A percentile compares a stretch with the other conserved stretches of the same genome.
Conservation (phyloP, 2,888 invertebrate genomes). For the Diabrotica balteata region DNA sequence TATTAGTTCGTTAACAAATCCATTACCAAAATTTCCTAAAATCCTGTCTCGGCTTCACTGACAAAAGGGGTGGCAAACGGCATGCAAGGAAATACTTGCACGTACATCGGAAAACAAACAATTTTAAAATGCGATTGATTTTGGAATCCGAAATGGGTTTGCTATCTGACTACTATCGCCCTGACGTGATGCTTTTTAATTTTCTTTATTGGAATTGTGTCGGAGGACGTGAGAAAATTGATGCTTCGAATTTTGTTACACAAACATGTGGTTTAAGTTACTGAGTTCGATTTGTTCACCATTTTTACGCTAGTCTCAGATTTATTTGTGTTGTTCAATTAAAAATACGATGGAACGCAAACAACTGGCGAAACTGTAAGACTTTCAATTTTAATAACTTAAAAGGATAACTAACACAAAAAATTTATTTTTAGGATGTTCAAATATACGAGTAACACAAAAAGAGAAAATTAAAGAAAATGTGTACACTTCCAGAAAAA, state of each 20-base stretch:
- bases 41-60: constrained; percentile 15
- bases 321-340: no score
- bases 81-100: constrained; percentile 30
- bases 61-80: constrained; percentile 24
- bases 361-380: no score
- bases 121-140: constrained; percentile 39
- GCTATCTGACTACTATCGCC: constrained; percentile 22
- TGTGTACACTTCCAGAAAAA: no score
- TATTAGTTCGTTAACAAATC: no score
- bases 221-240: constrained; percentile 19
- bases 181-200: constrained; percentile 28
- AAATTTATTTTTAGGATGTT: no score
- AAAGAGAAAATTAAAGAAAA: no score
- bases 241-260: constrained; percentile 1
- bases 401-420: no score
- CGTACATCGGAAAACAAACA: constrained; percentile 31
- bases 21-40: background rate
- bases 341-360: no score
- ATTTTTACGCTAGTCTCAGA: background rate
- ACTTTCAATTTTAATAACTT: no score
- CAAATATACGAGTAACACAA: no score
- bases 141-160: constrained; percentile 23
- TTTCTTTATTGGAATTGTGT: constrained; percentile 30
- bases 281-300: background rate
- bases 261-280: background rate